Evolutionary conservation across 2,797 vertebrate genomes (phyloP), one percentile per base, ranked within the genome.

Genomic region (Fundulus diaphanus): DNA sequence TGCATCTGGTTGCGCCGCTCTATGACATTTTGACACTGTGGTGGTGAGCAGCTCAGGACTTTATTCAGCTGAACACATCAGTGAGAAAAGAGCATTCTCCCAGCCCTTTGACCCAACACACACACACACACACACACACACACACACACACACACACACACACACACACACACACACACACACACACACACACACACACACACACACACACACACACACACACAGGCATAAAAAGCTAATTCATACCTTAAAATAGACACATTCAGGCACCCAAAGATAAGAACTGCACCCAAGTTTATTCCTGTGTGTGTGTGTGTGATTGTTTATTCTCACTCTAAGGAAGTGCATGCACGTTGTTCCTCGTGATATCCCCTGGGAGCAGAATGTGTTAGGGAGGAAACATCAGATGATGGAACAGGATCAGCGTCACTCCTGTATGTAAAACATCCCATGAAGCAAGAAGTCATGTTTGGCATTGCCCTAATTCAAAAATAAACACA

Each of bases 341-440:
- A 68, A 54, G 61, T 73, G 49, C 70, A 67, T 78, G 72, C 68
- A 61, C 63, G 73, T 79, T 46, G 68, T 70, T 89, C 88, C 93
- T 92, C 86, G 90, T 93, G 91, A 93, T 81, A 77, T 89, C 80
- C 81, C 89, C 82, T 59, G 68, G 79, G 81, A 86, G 78, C 81
- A 82, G 74, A 87, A 79, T 68, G 59, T 79, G 69, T 83, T 72
- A 37, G 80, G 73, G 66, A 73, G 76, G 69, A 77, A 81, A 80
- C 83, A 92, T 93, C 90, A 93, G 91, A 93, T 93, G 92, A 94
- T 88, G 79, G 87, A 87, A 80, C 77, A 72, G 83, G 80, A 91
- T 90, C 89, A 90, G 82, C 81, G 35, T 77, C 66, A 75, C 68
- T 90, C 76, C 82, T 88, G 81, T 90, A 80, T 73, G 79, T 77